Evolutionary conservation across 2,113 vertebrate genomes (phyloP), one percentile per base, ranked within the genome.

Genomic region (Perccottus glenii): DNA sequence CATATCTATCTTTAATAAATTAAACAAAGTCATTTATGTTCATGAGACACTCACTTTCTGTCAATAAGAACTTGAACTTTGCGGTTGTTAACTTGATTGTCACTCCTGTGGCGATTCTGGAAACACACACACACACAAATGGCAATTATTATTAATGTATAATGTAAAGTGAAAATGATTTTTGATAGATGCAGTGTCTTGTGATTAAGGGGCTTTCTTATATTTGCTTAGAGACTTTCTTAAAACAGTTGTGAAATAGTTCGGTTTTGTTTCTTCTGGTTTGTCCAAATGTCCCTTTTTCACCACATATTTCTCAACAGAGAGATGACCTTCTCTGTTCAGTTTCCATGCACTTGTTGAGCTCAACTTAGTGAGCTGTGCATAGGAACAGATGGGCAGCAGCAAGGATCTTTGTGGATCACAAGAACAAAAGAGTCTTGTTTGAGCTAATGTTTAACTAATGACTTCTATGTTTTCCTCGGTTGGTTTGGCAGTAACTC

Each of bases 61-160:
- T 95, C 91, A 32, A 92, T 91, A 38, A 98, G 92, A 49, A 97
- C 91, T 75, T 95, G 85, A 42, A 95, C 96, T 11, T 94, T 93
- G 32, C 94, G 93, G 86, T 97, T 98, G 92, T 99, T 99, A 82
- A 99, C 95, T 0, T 94, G 93, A 33, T 95, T 94, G 90, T 99
- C 98, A 0, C 88, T 98, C 85, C 83, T 88, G 80, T 98, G 96
- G 11, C 96, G 95, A 89, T 97, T 94, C 98, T 99, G 90, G 14
- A 89, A 75, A 44, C 19, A 19, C 10, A 52, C 61, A 75, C 2
- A 47, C 10, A 73, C 8, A 53, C 12, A 67, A 6, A 55, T 33
- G 2, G 3, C 27, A 53, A 46, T 51, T 7, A 55, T 19, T 16
- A 57, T 43, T 43, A 27, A 27, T 27, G 19, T 27, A 27, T 27